These are phyloP conservation scores for Pandion haliaetus DNA, from an alignment of 2,113 vertebrate genomes.

Conservation along the genomic window DNA sequence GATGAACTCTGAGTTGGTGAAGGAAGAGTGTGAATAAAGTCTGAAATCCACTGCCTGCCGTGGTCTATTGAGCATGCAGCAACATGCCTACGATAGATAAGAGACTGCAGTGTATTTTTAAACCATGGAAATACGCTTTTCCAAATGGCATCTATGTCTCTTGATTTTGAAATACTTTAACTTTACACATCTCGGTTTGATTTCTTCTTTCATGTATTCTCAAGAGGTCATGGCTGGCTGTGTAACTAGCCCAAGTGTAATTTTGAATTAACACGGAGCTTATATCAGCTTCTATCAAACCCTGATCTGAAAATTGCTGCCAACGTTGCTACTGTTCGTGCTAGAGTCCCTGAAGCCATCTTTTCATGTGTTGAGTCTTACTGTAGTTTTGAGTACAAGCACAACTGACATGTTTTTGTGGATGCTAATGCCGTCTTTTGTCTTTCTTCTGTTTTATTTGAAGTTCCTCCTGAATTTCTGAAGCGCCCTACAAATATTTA, in stretches of 20 bases:
- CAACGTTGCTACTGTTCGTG: not conserved
- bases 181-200: not conserved
- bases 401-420: not conserved
- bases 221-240: not conserved
- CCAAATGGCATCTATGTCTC: not conserved
- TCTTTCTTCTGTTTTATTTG: not conserved
- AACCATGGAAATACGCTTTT: not conserved
- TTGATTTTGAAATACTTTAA: not conserved
- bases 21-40: not conserved
- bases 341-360: not conserved
- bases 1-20: not conserved
- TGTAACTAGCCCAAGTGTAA: not conserved
- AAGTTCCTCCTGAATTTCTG: conserved; percentile 87
- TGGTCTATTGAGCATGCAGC: not conserved
- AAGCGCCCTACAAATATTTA: conserved; percentile 87
- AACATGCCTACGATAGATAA: not conserved
- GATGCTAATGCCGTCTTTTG: not conserved
- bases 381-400: not conserved
- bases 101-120: not conserved
- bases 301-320: not conserved
- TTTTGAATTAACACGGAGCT: not conserved
- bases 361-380: not conserved
- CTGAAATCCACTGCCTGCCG: not conserved
- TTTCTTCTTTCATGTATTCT: not conserved
- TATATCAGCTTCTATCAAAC: not conserved